Evolutionary conservation across 2,797 vertebrate species (phyloP).

Genomic region (Potorous gilbertii): DNA sequence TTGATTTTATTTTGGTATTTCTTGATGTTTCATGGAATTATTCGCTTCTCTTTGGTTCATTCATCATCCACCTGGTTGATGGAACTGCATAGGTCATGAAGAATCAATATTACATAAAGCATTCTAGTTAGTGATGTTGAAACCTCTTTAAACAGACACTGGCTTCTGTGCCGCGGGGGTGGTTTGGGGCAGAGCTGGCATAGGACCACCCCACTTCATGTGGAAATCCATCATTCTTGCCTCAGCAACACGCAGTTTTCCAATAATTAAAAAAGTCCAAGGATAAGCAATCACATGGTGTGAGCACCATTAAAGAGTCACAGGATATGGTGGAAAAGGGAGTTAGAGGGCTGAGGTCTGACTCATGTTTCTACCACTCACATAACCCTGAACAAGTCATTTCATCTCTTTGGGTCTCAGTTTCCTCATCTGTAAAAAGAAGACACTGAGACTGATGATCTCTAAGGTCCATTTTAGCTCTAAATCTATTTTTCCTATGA

Average conservation of each 20-base stretch:
- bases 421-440: background rate
- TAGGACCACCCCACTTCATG: background rate
- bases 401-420: background rate
- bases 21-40: too few species aligned
- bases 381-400: background rate
- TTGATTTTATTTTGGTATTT: too few species aligned
- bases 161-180: background rate
- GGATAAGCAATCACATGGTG: background rate
- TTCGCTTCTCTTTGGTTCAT: too few species aligned
- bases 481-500: background rate
- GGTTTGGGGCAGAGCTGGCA: background rate
- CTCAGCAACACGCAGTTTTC: background rate
- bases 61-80: background rate
- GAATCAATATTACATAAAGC: background rate
- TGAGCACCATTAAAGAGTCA: background rate
- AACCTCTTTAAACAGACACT: background rate
- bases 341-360: too few species aligned
- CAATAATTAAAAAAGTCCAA: background rate
- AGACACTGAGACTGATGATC: background rate
- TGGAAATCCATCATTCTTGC: background rate
- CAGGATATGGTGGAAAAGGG: too few species aligned
- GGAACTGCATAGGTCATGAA: background rate
- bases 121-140: background rate
- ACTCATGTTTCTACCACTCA: background rate
- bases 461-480: background rate